Percentiles rank a stretch among this genome's conserved stretches.
Conservation (phyloP, 1,140 invertebrate genomes). For the Tetraneura akinire region DNA sequence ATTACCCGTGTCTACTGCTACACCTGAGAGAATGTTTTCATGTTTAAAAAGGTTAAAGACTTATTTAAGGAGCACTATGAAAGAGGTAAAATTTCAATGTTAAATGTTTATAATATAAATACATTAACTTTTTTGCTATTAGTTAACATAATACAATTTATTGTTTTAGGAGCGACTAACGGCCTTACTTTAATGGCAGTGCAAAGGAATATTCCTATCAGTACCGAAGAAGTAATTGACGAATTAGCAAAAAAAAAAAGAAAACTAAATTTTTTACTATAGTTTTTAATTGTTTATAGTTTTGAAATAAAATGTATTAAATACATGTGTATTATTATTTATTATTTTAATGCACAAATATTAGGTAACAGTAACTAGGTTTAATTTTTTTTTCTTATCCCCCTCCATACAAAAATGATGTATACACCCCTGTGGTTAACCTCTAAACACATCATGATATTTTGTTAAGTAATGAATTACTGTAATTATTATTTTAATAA, state of each 20-base stretch:
- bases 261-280: neutral
- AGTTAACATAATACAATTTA: neutral
- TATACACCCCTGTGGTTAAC: neutral
- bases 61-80: neutral
- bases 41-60: too few relatives aligned
- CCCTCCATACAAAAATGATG: too few relatives aligned
- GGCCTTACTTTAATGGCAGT: neutral
- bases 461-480: slow-evolving; percentile 1
- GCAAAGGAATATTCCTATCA: neutral
- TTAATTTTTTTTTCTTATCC: too few relatives aligned
- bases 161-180: neutral
- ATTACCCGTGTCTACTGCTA: too few relatives aligned
- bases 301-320: too few relatives aligned
- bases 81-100: neutral
- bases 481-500: slow-evolving; percentile 1
- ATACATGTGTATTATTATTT: too few relatives aligned
- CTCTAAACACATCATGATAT: neutral
- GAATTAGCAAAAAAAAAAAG: neutral
- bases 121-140: neutral
- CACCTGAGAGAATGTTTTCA: too few relatives aligned
- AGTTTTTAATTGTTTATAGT: too few relatives aligned
- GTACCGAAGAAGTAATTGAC: too few relatives aligned
- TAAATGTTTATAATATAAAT: neutral
- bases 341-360: too few relatives aligned
- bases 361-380: too few relatives aligned